A percentile compares a stretch with the other conserved stretches of the same genome.
Evolutionary conservation across 2,113 vertebrate genomes (phyloP).

Genomic region (Notarius lentiginosus): DNA sequence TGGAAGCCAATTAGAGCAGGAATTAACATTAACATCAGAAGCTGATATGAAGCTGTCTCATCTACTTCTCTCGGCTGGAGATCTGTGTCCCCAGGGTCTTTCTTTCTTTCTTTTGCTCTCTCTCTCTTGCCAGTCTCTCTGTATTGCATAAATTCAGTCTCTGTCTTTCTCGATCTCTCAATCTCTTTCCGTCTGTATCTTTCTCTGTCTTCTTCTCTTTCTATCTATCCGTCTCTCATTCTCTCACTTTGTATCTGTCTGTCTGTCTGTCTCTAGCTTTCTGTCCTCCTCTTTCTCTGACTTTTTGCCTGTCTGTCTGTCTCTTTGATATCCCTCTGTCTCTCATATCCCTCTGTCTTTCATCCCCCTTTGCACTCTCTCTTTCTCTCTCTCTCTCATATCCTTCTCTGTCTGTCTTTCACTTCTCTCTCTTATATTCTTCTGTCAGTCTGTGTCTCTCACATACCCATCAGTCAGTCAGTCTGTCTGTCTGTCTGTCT

Average conservation of each 20-base stretch:
- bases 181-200: background rate
- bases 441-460: no score
- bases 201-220: background rate
- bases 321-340: no score
- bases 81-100: slow-evolving; percentile 9
- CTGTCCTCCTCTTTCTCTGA: no score
- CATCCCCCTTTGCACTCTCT: no score
- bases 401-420: no score
- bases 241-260: background rate
- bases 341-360: no score
- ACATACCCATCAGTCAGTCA: no score
- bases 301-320: no score
- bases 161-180: background rate
- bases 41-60: slow-evolving; percentile 77
- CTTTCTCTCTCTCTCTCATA: no score
- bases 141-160: background rate
- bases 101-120: background rate
- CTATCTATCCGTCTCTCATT: background rate
- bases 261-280: no score
- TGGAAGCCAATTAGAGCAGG: slow-evolving; percentile 79
- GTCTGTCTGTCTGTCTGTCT: no score
- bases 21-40: slow-evolving; percentile 77
- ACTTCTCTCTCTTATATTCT: no score
- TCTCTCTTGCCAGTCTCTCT: background rate
- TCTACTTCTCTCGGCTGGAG: slow-evolving; percentile 53